Conservation (phyloP, 2,888 invertebrate genomes). For the Germaria angustata region DNA sequence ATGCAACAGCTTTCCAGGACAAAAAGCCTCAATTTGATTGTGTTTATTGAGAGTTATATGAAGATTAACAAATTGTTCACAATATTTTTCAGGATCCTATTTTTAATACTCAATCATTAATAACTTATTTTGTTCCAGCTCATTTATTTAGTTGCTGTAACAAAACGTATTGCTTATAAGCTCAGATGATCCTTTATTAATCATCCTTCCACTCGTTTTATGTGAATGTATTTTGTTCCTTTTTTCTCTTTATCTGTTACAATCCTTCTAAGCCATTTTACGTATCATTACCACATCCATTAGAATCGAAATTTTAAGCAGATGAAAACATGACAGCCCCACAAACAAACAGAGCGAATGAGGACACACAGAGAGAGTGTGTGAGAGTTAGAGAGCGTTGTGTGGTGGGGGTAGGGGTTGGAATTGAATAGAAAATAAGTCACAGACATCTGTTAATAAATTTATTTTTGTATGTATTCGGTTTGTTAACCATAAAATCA, state of each 20-base stretch:
- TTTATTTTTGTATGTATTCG: constrained; percentile 14
- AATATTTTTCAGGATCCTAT: not conserved
- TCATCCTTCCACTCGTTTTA: not conserved
- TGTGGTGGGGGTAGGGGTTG: no score
- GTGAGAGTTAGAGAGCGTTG: not conserved
- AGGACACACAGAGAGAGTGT: no score
- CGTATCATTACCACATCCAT: not conserved
- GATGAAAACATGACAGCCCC: not conserved
- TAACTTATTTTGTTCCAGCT: not conserved
- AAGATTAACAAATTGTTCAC: not conserved
- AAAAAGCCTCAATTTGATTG: not conserved
- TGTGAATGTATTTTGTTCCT: not conserved
- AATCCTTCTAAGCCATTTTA: constrained; percentile 16
- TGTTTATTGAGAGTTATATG: not conserved
- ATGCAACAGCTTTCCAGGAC: not conserved
- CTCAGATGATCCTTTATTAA: constrained; percentile 22
- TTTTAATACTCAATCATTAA: not conserved
- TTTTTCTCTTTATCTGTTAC: not conserved
- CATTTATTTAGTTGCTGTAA: not conserved
- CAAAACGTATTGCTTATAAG: not conserved
- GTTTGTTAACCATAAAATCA: constrained; percentile 35
- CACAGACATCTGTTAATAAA: constrained; percentile 37
- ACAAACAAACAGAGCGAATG: no score
- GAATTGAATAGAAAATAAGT: no score
- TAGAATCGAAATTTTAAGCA: not conserved